These are phyloP conservation scores for Eucera pruinosa DNA, from an alignment of 2,888 invertebrate species.

Conservation along the genomic window DNA sequence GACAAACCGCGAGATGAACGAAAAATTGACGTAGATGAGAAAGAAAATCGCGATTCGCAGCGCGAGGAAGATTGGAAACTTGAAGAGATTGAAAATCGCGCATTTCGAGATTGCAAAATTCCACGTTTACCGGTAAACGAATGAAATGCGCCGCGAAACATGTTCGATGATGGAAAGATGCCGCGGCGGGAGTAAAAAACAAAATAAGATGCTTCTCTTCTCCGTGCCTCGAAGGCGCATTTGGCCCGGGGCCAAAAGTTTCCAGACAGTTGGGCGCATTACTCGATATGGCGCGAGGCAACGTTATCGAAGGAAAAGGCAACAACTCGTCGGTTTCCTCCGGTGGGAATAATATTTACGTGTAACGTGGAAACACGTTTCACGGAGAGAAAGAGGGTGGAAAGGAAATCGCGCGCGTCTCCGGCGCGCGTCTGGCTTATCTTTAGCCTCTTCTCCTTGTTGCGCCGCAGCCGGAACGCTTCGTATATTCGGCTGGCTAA, in stretches of 20 bases:
- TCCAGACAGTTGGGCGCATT: constrained; percentile 83
- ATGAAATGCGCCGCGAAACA: too few relatives aligned
- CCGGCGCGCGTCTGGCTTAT: constrained; percentile 47
- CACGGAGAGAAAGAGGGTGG: constrained; percentile 29
- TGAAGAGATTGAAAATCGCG: too few relatives aligned
- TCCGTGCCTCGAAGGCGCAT: constrained; percentile 24
- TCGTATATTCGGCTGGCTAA: too few relatives aligned
- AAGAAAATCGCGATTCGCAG: too few relatives aligned
- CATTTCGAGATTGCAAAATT: too few relatives aligned
- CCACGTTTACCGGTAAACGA: too few relatives aligned
- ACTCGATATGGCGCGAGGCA: constrained; percentile 61
- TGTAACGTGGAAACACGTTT: constrained; percentile 36
- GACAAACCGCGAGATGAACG: too few relatives aligned
- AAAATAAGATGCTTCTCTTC: constrained; percentile 27
- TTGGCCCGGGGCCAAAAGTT: constrained; percentile 81
- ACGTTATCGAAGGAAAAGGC: constrained; percentile 71
- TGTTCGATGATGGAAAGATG: constrained; percentile 37
- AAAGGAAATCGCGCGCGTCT: too few relatives aligned
- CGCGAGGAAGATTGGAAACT: too few relatives aligned
- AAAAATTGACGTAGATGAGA: too few relatives aligned
- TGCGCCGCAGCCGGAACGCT: constrained; percentile 10
- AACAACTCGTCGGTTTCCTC: constrained; percentile 33
- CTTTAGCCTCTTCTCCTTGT: constrained; percentile 38
- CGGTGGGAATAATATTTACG: constrained; percentile 74
- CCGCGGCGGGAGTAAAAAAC: background rate